Evolutionary conservation across 1,140 invertebrate species (phyloP).

Genomic region (Lanistes nyassanus): DNA sequence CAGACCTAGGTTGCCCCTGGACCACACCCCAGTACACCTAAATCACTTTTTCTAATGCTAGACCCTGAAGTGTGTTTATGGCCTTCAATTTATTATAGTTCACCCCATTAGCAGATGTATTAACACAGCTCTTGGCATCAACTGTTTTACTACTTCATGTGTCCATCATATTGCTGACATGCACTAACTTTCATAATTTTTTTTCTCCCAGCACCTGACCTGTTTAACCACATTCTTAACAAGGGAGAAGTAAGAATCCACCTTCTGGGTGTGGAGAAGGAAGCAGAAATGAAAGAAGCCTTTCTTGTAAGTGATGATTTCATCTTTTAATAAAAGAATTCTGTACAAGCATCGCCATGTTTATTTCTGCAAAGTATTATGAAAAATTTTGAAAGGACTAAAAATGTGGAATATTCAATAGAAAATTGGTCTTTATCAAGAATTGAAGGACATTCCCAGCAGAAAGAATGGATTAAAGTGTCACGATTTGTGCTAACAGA

Average conservation of each 20-base stretch:
- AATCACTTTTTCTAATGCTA: too few species aligned
- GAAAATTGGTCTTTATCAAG: not conserved
- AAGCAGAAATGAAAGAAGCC: conserved; percentile 43
- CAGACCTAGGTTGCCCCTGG: too few species aligned
- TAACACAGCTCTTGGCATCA: too few species aligned
- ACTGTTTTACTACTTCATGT: too few species aligned
- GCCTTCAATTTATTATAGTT: too few species aligned
- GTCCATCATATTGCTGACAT: too few species aligned
- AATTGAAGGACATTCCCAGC: too few species aligned
- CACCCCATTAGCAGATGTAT: too few species aligned
- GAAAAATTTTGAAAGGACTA: not conserved
- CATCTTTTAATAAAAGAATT: not conserved
- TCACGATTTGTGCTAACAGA: not conserved
- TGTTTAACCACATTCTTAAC: conserved; percentile 4
- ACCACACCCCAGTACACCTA: too few species aligned
- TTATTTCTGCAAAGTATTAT: not conserved
- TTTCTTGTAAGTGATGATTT: conserved; percentile 39
- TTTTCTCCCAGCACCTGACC: conserved; percentile 22
- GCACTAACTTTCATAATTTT: too few species aligned
- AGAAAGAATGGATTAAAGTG: not conserved
- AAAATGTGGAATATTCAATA: not conserved
- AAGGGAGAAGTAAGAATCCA: conserved; percentile 31
- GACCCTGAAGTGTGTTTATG: too few species aligned
- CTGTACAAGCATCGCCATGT: not conserved
- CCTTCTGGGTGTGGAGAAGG: conserved; percentile 50